Evolutionary conservation across 2,888 invertebrate genomes (phyloP).

Genomic region (Eumerus sabulonum): DNA sequence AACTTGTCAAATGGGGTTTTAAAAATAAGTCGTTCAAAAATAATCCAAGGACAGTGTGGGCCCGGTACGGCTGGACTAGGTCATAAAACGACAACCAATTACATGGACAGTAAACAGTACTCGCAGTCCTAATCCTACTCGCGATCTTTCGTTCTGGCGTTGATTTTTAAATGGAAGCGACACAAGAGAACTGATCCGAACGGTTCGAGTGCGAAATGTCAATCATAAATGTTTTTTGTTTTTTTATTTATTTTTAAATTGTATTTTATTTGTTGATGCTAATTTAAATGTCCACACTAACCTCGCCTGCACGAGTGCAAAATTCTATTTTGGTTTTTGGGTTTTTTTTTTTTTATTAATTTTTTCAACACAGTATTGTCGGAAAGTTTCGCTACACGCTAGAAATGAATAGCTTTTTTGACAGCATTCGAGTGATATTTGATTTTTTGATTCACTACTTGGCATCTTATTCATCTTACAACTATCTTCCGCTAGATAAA

Average conservation of each 20-base stretch:
- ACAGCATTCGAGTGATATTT: too few relatives aligned
- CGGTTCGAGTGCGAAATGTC: conserved; percentile 13
- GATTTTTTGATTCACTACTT: too few relatives aligned
- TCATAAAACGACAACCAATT: conserved; percentile 5
- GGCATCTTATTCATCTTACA: too few relatives aligned
- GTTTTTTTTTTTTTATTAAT: not conserved
- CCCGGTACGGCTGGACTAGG: conserved; percentile 6
- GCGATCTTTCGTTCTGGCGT: too few relatives aligned
- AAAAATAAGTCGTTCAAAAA: conserved; percentile 12
- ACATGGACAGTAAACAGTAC: too few relatives aligned
- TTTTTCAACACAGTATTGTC: not conserved
- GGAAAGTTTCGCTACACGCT: too few relatives aligned
- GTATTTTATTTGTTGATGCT: conserved; percentile 31
- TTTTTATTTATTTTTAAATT: conserved; percentile 7
- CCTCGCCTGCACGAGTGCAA: conserved; percentile 65
- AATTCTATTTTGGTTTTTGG: conserved; percentile 50
- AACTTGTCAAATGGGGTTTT: not conserved
- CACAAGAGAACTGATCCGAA: too few relatives aligned
- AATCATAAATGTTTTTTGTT: conserved; percentile 6
- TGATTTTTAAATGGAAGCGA: too few relatives aligned
- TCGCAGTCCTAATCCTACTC: too few relatives aligned
- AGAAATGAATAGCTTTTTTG: too few relatives aligned
- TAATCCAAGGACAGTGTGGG: conserved; percentile 38
- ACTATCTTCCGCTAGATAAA: too few relatives aligned
- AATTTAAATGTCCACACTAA: conserved; percentile 48